These are phyloP conservation scores for Silurus aristotelis DNA, from an alignment of 2,797 vertebrate species.

Conservation along the genomic window DNA sequence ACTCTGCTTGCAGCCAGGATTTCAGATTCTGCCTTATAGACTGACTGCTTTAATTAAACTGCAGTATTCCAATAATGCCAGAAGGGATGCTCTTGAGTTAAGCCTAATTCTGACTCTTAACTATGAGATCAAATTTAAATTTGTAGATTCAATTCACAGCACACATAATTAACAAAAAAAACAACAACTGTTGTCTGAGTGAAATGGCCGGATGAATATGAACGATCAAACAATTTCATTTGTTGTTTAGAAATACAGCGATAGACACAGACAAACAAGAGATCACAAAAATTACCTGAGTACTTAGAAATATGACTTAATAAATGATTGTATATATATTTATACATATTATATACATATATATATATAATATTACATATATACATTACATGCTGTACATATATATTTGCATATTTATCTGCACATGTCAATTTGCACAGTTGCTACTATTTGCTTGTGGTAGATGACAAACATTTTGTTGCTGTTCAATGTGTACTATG, in stretches of 20 bases:
- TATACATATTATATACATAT: no score
- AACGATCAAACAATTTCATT: neutral
- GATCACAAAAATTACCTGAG: neutral
- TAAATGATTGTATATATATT: neutral
- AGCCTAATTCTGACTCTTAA: no score
- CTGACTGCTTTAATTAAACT: conserved; percentile 2
- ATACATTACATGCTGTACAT: no score
- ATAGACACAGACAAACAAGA: neutral
- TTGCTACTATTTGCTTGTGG: no score
- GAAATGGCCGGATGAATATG: neutral
- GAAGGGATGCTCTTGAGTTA: conserved; percentile 8
- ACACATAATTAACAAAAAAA: neutral
- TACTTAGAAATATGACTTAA: neutral
- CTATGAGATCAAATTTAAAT: no score
- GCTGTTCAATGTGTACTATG: no score
- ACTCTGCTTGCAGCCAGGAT: neutral
- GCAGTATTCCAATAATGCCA: neutral
- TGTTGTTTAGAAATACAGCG: neutral
- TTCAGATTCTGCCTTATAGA: neutral
- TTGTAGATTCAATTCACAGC: neutral
- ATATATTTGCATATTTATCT: no score
- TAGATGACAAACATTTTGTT: no score
- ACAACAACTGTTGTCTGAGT: neutral
- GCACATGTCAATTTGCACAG: no score
- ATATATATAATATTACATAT: no score